Evolutionary conservation across 2,888 invertebrate species (phyloP), one percentile per base, ranked within the genome.

Genomic region (Hedya salicella): DNA sequence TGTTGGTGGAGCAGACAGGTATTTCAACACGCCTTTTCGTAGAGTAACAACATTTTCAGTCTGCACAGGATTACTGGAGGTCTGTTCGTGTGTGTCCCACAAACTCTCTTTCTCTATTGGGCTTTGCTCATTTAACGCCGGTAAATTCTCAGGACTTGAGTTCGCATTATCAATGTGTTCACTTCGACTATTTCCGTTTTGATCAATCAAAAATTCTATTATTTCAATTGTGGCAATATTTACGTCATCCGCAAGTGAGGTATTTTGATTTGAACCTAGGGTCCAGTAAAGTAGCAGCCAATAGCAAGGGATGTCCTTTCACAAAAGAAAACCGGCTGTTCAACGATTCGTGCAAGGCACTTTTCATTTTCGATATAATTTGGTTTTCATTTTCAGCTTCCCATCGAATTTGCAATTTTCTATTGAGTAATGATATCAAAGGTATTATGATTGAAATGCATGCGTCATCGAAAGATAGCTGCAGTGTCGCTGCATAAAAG

Each of bases 1-100:
- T 25, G 68, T 71, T n/a, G 70, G 73, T 60, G 71, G 68, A 65
- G 67, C 71, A 46, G 71, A 73, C 9, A 70, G 56, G 30, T 66
- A 70, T 60, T 70, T 70, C 19, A 66, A 19, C 14, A 60, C 65
- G 2, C 57, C 67, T 46, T 42, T 67, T 67, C 68, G 64, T 56
- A 70, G n/a, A n/a, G n/a, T n/a, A n/a, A n/a, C 50, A 44, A 61
- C 44, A 53, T 46, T 44, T 48, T 52, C 42, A 62, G 48, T 49
- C 5, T 59, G 59, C 49, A 49, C n/a, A n/a, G 21, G 49, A 21
- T 49, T 25, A n/a, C 21, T 49, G 25, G 21, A 25, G 21, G 49
- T 25, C 49, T 25, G 49, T 21, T 49, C 49, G 25, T 49, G 49
- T 49, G 49, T 49, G 25, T 49, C 49, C 49, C 49, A 49, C 3